Percentiles rank a stretch among this genome's conserved stretches.
Evolutionary conservation across 2,113 vertebrate genomes (phyloP).

Genomic region (Gallinago undulata): DNA sequence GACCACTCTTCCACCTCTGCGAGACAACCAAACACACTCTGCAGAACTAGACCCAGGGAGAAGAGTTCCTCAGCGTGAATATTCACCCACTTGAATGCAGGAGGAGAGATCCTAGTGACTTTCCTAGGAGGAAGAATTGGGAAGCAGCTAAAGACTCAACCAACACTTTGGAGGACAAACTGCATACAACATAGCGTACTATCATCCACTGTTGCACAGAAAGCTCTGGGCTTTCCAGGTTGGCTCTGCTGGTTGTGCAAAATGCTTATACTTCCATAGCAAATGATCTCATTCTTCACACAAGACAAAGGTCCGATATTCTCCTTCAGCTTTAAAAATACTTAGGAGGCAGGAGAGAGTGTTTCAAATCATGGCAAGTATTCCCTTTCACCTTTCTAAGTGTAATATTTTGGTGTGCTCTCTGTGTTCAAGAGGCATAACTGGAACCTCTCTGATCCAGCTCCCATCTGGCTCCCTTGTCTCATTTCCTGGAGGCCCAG

Average conservation of each 20-base stretch:
- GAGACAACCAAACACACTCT: neutral
- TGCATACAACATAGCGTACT: fast-evolving
- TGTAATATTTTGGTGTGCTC: neutral
- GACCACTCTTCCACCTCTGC: neutral
- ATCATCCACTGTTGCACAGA: neutral
- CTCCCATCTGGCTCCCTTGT: neutral
- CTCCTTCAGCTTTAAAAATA: neutral
- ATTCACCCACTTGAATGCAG: neutral
- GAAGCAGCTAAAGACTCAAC: neutral
- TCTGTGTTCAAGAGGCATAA: neutral
- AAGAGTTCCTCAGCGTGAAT: neutral
- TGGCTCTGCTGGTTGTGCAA: neutral
- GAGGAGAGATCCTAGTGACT: neutral
- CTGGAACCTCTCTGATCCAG: neutral
- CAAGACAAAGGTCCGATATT: neutral
- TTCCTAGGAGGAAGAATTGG: neutral
- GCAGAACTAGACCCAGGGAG: neutral
- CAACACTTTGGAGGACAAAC: neutral
- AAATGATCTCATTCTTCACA: neutral
- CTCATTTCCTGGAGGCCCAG: neutral
- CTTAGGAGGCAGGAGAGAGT: neutral
- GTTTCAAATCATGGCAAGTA: neutral
- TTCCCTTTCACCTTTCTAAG: neutral
- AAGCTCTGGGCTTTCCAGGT: neutral
- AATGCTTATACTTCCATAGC: neutral